A percentile compares a stretch with the other conserved stretches of the same genome.
phyloP scores from a whole-genome alignment of 2,888 invertebrate genomes.

The Epinotia ramella region DNA sequence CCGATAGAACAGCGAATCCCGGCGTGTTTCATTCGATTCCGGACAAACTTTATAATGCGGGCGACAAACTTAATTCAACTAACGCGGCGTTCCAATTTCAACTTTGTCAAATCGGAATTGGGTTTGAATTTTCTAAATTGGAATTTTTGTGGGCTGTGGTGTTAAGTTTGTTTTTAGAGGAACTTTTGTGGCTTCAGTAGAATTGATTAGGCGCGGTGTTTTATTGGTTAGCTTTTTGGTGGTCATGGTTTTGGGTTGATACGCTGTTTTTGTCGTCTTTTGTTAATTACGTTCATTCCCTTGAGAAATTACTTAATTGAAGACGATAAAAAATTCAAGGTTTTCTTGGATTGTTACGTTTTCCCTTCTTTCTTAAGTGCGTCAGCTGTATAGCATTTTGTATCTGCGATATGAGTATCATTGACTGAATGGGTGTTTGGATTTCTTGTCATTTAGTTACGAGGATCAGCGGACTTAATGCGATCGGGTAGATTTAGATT shows the following conservation, averaged over 20 bases:
- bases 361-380: not conserved
- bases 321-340: not conserved
- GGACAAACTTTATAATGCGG: slow-evolving; percentile 40
- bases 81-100: slow-evolving; percentile 33
- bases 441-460: too few species aligned
- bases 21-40: slow-evolving; percentile 46
- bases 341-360: slow-evolving; percentile 5
- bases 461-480: too few species aligned
- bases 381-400: too few species aligned
- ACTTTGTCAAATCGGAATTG: slow-evolving; percentile 40
- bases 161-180: slow-evolving; percentile 37
- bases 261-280: slow-evolving; percentile 47
- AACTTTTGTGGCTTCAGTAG: slow-evolving; percentile 60
- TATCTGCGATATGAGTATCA: too few species aligned
- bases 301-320: slow-evolving; percentile 34
- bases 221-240: slow-evolving; percentile 58
- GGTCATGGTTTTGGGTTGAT: slow-evolving; percentile 56
- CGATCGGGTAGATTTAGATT: too few species aligned
- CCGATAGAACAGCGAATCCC: slow-evolving; percentile 45
- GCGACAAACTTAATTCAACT: slow-evolving; percentile 25
- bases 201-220: slow-evolving; percentile 70
- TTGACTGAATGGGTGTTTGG: too few species aligned
- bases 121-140: slow-evolving; percentile 39
- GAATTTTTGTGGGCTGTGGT: slow-evolving; percentile 17
- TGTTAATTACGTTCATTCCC: slow-evolving; percentile 48